These are phyloP conservation scores for Loxodonta africana DNA, from an alignment of 2,113 vertebrate genomes.

Conservation along the genomic window DNA sequence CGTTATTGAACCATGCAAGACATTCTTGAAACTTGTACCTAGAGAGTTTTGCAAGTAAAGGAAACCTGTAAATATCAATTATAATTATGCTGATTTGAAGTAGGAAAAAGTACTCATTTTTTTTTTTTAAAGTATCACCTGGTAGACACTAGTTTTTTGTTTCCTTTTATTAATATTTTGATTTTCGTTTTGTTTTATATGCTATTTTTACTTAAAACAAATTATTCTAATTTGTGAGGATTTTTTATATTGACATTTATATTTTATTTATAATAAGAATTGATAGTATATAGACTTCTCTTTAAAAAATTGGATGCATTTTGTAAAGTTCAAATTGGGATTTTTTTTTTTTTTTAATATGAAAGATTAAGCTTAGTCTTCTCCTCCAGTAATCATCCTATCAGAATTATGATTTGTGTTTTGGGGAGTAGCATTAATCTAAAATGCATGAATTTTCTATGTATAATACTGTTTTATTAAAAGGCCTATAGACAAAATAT, in stretches of 20 bases:
- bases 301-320: not conserved
- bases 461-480: not conserved
- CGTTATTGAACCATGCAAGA: not conserved
- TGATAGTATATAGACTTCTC: not conserved
- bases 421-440: not conserved
- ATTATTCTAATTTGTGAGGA: not conserved
- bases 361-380: not conserved
- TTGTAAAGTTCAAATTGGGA: not conserved
- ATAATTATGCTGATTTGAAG: not conserved
- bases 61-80: not conserved
- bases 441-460: not conserved
- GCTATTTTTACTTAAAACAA: not conserved
- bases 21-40: not conserved
- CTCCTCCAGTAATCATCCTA: not conserved
- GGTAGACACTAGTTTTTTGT: not conserved
- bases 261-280: slow-evolving; percentile 48
- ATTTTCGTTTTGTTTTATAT: not conserved
- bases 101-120: not conserved
- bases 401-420: not conserved
- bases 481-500: not conserved
- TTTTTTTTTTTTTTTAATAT: not conserved
- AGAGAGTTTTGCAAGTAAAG: not conserved
- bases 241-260: not conserved
- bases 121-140: not conserved
- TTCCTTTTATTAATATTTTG: not conserved